phyloP scores from a whole-genome alignment of 1,140 invertebrate species.

The Prorops nasuta region DNA sequence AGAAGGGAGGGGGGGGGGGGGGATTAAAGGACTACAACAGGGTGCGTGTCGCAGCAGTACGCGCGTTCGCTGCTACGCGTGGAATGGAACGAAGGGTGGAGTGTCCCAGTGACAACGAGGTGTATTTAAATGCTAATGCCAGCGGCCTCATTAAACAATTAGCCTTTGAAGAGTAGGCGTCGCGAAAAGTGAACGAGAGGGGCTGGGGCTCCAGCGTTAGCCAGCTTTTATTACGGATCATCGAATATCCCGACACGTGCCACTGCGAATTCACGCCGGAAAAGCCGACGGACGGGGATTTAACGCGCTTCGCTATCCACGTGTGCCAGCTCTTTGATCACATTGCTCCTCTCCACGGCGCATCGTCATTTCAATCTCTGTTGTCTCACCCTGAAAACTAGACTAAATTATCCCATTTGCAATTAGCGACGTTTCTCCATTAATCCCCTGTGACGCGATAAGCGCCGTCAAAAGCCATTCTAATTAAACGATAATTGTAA shows the following conservation, averaged over 20 bases:
- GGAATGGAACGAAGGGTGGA: constrained; percentile 20
- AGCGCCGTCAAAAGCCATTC: too few relatives aligned
- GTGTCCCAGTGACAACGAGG: constrained; percentile 36
- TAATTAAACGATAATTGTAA: too few relatives aligned
- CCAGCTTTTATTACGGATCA: constrained; percentile 40
- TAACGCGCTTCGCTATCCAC: too few relatives aligned
- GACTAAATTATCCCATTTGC: too few relatives aligned
- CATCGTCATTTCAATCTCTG: neutral
- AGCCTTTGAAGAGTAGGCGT: constrained; percentile 44
- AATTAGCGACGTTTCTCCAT: too few relatives aligned
- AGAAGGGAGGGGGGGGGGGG: too few relatives aligned
- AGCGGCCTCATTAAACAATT: constrained; percentile 49
- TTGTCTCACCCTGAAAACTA: too few relatives aligned
- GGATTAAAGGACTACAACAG: too few relatives aligned
- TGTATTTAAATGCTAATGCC: constrained; percentile 48
- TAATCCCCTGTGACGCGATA: too few relatives aligned
- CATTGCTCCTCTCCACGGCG: neutral
- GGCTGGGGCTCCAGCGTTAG: too few relatives aligned
- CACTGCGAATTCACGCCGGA: too few relatives aligned
- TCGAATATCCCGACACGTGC: constrained; percentile 42
- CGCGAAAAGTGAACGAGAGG: constrained; percentile 27
- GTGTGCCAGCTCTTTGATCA: too few relatives aligned
- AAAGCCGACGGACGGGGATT: neutral
- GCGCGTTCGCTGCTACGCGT: constrained; percentile 17
- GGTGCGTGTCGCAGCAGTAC: constrained; percentile 8